Conservation (phyloP, 1,140 invertebrate species). For the Brachionus calyciflorus region DNA sequence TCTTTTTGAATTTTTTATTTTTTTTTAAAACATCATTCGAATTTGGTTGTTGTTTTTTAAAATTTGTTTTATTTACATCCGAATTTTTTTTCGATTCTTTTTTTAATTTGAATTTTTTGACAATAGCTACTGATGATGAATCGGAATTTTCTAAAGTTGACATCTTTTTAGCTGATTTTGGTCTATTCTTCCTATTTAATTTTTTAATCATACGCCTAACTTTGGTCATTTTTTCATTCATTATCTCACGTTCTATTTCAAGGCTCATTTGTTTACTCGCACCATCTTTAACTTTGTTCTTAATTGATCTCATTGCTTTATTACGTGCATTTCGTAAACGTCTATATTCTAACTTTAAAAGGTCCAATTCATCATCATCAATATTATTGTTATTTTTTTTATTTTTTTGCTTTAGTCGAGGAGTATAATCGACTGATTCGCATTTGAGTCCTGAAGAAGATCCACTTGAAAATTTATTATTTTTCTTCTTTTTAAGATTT, state of each 20-base stretch:
- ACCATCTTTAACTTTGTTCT: conserved; percentile 32
- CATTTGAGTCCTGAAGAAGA: too few relatives aligned
- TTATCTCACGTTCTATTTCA: conserved; percentile 25
- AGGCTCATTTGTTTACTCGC: not conserved
- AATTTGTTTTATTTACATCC: too few relatives aligned
- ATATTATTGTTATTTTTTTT: not conserved
- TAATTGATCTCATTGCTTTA: conserved; percentile 24
- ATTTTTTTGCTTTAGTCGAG: not conserved
- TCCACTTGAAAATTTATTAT: not conserved
- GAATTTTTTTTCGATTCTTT: too few relatives aligned
- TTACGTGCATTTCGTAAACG: conserved; percentile 28
- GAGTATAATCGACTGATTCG: conserved; percentile 17
- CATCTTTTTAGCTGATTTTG: too few relatives aligned
- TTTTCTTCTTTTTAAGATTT: conserved; percentile 5
- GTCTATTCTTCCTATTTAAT: conserved; percentile 17
- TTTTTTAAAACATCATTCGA: too few relatives aligned
- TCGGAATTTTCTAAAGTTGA: too few relatives aligned
- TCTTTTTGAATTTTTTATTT: too few relatives aligned
- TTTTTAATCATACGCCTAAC: conserved; percentile 33
- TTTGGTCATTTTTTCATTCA: conserved; percentile 30
- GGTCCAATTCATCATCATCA: not conserved
- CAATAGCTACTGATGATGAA: too few relatives aligned
- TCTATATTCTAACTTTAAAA: not conserved
- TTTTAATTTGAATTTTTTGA: too few relatives aligned
- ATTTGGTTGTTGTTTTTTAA: too few relatives aligned